Base-by-base conservation (phyloP, 2,113 vertebrate species). In the Phocoena phocoena region DNA sequence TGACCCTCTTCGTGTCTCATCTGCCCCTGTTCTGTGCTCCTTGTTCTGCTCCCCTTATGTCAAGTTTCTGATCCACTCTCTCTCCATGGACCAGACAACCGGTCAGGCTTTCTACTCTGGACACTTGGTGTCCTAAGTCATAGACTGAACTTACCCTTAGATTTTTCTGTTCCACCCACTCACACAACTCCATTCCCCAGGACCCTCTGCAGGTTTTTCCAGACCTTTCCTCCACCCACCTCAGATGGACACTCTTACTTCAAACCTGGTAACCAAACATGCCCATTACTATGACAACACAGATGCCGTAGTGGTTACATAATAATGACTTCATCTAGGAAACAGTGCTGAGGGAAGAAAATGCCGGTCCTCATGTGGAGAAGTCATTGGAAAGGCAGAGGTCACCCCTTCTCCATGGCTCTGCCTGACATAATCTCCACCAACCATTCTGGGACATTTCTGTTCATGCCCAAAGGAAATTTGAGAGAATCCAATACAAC, bases 191-290 rank as follows among this genome's bases (percentile, higher is more conserved):
- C 12, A 21, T 26, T 5, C 41, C 15, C 18, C 21, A 33, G 33
- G 89, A 44, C 11, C 28, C 68, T 93, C 60, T 23, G 6, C 20
- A 67, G 62, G 8, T 6, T 50, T 65, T 38, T 31, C 23, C 5
- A 71, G 33, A 38, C 20, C 18, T 85, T 62, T 85, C 41, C 65
- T 83, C 77, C 83, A 63, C 67, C 36, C 31, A 91, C 68, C 28
- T 95, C 73, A 67, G 53, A 68, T 77, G 93, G 83, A 87, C 74
- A 68, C 62, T 82, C 55, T 90, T 47, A 63, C 28, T 81, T 91
- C 65, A 38, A 65, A 92, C 17, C 83, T 36, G 79, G 82, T 93
- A 83, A 95, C 33, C 31, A 65, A 41, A 60, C 15, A 14, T 55
- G 47, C 11, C 55, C 6, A 0, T 90, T 93, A 18, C 63, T 70